Base-by-base conservation (phyloP, 2,797 vertebrate species). In the Brachyrhaphis roseni region DNA sequence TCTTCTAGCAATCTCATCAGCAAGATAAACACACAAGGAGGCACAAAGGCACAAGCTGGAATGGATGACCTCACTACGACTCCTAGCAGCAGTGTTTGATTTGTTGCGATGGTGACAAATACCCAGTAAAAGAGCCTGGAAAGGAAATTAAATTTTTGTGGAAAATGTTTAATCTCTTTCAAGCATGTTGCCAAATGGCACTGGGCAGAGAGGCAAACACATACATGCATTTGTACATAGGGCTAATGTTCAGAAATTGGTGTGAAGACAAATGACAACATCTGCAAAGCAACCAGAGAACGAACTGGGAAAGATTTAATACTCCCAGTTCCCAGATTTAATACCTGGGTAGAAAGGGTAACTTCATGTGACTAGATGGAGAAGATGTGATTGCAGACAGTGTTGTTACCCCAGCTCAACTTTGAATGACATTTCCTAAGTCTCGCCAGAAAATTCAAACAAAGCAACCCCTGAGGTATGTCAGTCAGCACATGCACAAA, bases 121-220 rank as follows among this genome's bases (percentile, higher is more conserved):
- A 76, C 74, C 80, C 34, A 78, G 78, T 45, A 86, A 85, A 88
- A 79, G 75, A 84, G 75, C 70, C 78, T 16, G 5, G 49, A 72
- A 85, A 72, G 74, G 78, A 84, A 88, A 86, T 80, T 13, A 79
- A 84, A 91, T 88, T 91, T 91, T 85, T 53, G 71, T 70, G 81
- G 83, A 74, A 90, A 84, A 86, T 74, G n/a, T 78, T 85, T 90
- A 87, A 92, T 93, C 89, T 90, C 77, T 79, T 83, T 87, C 86
- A 87, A 86, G 87, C 84, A 90, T 84, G 73, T 74, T 82, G 41
- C 81, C 84, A 88, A 86, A 90, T 84, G 82, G 86, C 78, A 72
- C 74, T 26, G 45, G 70, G 64, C 51, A 85, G 28, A 78, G 71
- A 83, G 11, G 82, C 74, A 72, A n/a, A 77, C 10, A 75, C 26